Conservation (phyloP, 2,888 invertebrate genomes). For the Fragum whitleyi region DNA sequence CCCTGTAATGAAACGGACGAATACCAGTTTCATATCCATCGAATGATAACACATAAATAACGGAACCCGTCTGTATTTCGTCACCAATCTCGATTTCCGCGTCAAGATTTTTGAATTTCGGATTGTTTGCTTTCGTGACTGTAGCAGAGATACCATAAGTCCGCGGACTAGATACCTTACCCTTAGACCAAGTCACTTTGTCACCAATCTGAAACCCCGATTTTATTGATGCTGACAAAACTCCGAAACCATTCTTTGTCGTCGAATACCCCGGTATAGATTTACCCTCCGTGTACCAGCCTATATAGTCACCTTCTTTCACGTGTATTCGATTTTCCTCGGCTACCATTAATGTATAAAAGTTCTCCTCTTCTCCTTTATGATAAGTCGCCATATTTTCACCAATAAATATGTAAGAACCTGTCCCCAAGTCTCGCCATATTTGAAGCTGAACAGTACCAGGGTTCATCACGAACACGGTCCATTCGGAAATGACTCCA, state of each 20-base stretch:
- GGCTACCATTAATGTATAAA: constrained; percentile 13
- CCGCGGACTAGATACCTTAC: constrained; percentile 36
- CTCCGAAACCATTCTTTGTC: constrained; percentile 27
- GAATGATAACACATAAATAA: constrained; percentile 36
- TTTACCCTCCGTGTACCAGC: constrained; percentile 50
- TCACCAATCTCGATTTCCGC: constrained; percentile 30
- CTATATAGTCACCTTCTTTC: constrained; percentile 43
- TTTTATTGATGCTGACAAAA: constrained; percentile 26
- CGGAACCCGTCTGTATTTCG: constrained; percentile 13
- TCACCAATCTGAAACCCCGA: constrained; percentile 24
- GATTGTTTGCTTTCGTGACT: constrained; percentile 32
- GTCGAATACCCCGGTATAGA: constrained; percentile 44
- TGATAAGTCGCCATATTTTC: constrained; percentile 45
- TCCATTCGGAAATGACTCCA: constrained; percentile 55
- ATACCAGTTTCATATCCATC: constrained; percentile 23
- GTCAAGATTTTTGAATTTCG: constrained; percentile 46
- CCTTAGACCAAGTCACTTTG: constrained; percentile 30
- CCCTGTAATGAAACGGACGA: constrained; percentile 14
- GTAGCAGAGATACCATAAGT: constrained; percentile 40
- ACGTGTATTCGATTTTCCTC: constrained; percentile 42
- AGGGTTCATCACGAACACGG: constrained; percentile 42
- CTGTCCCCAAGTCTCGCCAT: constrained; percentile 52
- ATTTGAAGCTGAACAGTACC: constrained; percentile 48
- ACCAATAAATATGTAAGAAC: constrained; percentile 43
- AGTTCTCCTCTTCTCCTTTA: constrained; percentile 43